Base-by-base conservation (phyloP, 2,888 invertebrate species). In the Mythimna albipuncta region DNA sequence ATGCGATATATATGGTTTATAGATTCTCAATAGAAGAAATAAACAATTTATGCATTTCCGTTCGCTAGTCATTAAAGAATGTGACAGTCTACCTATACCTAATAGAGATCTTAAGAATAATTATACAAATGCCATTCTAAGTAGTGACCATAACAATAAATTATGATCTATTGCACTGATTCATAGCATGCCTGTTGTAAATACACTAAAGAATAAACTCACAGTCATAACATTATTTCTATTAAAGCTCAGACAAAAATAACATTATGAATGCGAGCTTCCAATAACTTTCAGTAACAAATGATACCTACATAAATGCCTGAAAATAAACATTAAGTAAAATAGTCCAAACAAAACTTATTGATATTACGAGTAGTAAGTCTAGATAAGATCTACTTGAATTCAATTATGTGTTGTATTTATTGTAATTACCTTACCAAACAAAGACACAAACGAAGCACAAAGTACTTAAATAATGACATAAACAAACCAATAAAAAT, bases 391-490 rank as follows among this genome's bases (percentile, higher is more conserved):
- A 47, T 47, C 16, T 47, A 16, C 47, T 16, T 52, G 50, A n/a
- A n/a, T 52, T 52, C n/a, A 52, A 52, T 52, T n/a, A n/a, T n/a
- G 6, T 52, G 50, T 2, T n/a, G 7, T 50, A 4, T 19, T 11
- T 50, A 19, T 61, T 4, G 9, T 32, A 10, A 55, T 1, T 21
- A 32, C 10, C 13, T 62, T 63, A 35, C 35, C 44, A 73, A 52
- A 79, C 63, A 73, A 66, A 77, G 35, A 41, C 9, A 52, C 57
- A 58, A 67, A 69, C 57, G 65, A 67, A 55, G 6, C 35, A 50
- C 4, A 65, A 10, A 7, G 6, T 32, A 3, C 1, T 9, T 9
- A 2, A 71, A 65, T 21, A 50, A n/a, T 38, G 9, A 16, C 19
- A 10, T 6, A 38, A n/a, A 9, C 13, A 50, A 54, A n/a, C 19